Conservation (phyloP, 2,888 invertebrate genomes). For the Trissolcus japonicus region DNA sequence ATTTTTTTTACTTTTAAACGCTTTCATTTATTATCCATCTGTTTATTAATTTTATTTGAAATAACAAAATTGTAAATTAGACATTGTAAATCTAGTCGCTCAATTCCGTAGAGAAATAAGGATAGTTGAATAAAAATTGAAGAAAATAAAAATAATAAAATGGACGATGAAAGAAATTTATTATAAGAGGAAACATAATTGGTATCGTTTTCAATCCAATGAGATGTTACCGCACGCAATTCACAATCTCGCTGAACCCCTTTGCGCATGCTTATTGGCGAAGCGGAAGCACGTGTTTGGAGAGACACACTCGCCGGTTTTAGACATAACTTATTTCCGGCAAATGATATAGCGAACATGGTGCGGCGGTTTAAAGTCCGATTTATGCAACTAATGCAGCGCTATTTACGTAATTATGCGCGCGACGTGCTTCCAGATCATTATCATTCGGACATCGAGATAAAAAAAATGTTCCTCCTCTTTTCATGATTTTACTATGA, state of each 20-base stretch:
- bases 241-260: slow-evolving; percentile 33
- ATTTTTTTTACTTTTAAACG: not conserved
- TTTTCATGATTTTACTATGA: slow-evolving; percentile 7
- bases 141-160: not conserved
- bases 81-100: not conserved
- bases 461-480: not conserved
- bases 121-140: not conserved
- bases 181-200: slow-evolving; percentile 24
- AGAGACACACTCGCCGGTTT: slow-evolving; percentile 40
- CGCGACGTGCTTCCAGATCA: slow-evolving; percentile 18
- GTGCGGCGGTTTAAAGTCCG: slow-evolving; percentile 34
- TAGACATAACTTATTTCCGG: slow-evolving; percentile 49
- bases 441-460: slow-evolving; percentile 14
- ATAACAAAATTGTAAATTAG: not conserved
- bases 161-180: not conserved
- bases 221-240: slow-evolving; percentile 23
- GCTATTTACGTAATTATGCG: slow-evolving; percentile 40
- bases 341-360: slow-evolving; percentile 34
- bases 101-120: not conserved
- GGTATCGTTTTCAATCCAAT: slow-evolving; percentile 17
- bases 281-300: slow-evolving; percentile 50
- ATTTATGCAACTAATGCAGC: slow-evolving; percentile 14
- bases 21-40: no score
- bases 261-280: slow-evolving; percentile 31
- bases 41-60: not conserved